Evolutionary conservation across 1,140 invertebrate genomes (phyloP).

Genomic region (Penaeus japonicus): DNA sequence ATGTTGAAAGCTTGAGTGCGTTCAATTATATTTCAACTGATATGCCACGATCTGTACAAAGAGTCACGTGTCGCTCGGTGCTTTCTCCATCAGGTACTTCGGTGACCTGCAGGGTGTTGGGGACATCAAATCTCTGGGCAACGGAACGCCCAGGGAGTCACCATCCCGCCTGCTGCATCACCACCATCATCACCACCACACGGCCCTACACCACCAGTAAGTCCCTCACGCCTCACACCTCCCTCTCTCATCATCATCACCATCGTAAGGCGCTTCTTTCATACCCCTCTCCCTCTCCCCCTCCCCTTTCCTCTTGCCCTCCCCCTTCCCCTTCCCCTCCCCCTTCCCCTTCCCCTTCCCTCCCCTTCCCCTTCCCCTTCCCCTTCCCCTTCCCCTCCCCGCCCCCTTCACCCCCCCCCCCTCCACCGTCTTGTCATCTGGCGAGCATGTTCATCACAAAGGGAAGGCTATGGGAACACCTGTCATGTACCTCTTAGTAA

Average conservation of each 20-base stretch:
- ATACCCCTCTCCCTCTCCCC: neutral
- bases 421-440: too few relatives aligned
- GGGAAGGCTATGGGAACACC: too few relatives aligned
- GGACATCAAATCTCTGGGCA: slow-evolving; percentile 30
- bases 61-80: neutral
- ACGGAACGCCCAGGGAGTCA: slow-evolving; percentile 33
- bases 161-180: slow-evolving; percentile 30
- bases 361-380: too few relatives aligned
- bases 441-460: too few relatives aligned
- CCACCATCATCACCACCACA: slow-evolving; percentile 45
- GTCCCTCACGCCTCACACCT: neutral
- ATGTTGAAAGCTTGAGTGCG: too few relatives aligned
- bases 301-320: neutral
- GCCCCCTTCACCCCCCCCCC: neutral
- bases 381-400: neutral
- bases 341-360: neutral
- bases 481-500: too few relatives aligned
- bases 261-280: neutral
- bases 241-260: neutral
- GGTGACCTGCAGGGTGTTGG: slow-evolving; percentile 35
- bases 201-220: slow-evolving; percentile 41
- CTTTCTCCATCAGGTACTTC: slow-evolving; percentile 30
- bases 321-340: neutral
- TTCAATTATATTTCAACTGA: neutral
- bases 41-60: neutral